phyloP scores from a whole-genome alignment of 2,797 vertebrate genomes.

The Dicrostonyx torquatus region DNA sequence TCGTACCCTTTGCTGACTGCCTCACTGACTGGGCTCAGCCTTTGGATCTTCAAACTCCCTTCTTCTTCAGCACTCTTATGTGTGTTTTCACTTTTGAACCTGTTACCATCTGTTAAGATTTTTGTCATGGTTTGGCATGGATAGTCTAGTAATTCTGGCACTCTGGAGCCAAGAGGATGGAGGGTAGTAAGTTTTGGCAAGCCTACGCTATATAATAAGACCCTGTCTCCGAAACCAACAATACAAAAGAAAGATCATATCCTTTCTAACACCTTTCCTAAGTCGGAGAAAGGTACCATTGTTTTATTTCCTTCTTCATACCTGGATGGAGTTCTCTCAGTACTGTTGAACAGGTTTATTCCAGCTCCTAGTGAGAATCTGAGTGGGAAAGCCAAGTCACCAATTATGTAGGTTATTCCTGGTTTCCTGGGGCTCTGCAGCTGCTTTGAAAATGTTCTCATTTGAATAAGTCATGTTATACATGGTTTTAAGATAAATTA shows the following conservation, averaged over 20 bases:
- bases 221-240: not conserved
- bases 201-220: not conserved
- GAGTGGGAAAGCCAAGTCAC: not conserved
- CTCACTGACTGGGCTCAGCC: not conserved
- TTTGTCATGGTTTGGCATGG: not conserved
- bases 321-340: not conserved
- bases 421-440: slow-evolving; percentile 12
- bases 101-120: not conserved
- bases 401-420: slow-evolving; percentile 3
- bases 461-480: slow-evolving; percentile 47
- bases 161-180: not conserved
- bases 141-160: not conserved
- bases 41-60: not conserved
- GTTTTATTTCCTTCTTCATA: not conserved
- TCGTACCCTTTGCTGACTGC: not conserved
- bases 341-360: not conserved
- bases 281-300: not conserved
- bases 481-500: not conserved
- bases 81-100: slow-evolving; percentile 23
- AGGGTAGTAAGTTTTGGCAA: not conserved
- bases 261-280: not conserved
- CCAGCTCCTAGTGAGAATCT: not conserved
- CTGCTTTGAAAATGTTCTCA: slow-evolving; percentile 43
- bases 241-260: not conserved
- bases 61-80: not conserved